phyloP scores from a whole-genome alignment of 2,113 vertebrate species.

The Dinomys branickii region DNA sequence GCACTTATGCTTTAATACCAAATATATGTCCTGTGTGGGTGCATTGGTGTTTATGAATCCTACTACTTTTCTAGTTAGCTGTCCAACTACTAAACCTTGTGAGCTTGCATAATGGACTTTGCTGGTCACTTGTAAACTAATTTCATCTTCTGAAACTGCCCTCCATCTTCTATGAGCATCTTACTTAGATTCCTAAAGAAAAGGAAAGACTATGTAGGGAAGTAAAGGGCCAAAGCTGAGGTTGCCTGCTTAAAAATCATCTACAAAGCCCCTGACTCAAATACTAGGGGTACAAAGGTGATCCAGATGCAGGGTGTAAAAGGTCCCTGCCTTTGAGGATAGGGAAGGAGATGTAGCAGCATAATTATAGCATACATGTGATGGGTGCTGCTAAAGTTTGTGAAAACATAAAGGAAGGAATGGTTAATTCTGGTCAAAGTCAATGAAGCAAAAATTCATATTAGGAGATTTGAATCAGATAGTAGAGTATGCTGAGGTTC shows the following conservation, averaged over 20 bases:
- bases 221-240: not conserved
- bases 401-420: not conserved
- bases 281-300: not conserved
- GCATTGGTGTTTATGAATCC: not conserved
- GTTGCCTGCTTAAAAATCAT: not conserved
- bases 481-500: not conserved
- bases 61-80: not conserved
- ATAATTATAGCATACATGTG: not conserved
- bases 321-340: not conserved
- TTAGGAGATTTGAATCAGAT: not conserved
- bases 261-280: not conserved
- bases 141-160: not conserved
- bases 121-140: not conserved
- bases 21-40: not conserved
- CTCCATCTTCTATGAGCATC: not conserved
- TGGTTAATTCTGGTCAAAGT: not conserved
- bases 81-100: not conserved
- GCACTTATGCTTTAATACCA: not conserved
- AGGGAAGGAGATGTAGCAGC: not conserved
- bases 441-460: not conserved
- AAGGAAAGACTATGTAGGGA: not conserved
- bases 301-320: rapidly evolving
- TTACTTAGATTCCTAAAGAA: not conserved
- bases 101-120: not conserved
- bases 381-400: not conserved